phyloP scores from a whole-genome alignment of 2,797 vertebrate species.

The Cuculus canorus region DNA sequence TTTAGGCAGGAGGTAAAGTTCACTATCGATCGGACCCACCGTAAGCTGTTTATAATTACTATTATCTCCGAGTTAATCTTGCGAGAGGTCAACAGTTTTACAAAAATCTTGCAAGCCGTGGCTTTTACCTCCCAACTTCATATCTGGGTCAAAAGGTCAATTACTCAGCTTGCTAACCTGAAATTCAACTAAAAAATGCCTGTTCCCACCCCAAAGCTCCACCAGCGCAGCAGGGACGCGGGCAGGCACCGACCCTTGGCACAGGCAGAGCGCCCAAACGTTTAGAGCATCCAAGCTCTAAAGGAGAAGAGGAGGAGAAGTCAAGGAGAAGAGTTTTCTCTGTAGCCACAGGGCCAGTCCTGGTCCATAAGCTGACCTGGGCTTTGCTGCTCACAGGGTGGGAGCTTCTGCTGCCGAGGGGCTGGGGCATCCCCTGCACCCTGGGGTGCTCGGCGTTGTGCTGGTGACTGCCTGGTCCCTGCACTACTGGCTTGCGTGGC shows the following conservation, averaged over 20 bases:
- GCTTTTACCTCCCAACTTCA: conserved; percentile 27
- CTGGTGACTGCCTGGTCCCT: fast-evolving
- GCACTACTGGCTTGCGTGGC: fast-evolving
- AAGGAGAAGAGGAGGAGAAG: too few relatives aligned
- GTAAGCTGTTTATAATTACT: conserved; percentile 59
- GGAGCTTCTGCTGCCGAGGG: fast-evolving
- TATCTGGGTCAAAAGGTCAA: conserved; percentile 58
- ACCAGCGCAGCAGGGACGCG: fast-evolving
- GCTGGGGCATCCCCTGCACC: fast-evolving
- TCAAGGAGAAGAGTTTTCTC: background rate
- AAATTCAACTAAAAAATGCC: background rate
- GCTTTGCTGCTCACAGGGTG: fast-evolving
- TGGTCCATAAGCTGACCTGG: fast-evolving
- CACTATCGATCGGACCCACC: background rate
- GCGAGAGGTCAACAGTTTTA: conserved; percentile 59
- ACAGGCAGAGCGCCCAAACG: background rate
- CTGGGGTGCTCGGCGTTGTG: fast-evolving
- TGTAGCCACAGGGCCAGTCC: fast-evolving
- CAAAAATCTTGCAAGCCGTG: conserved; percentile 22
- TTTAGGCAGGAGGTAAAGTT: conserved; percentile 64
- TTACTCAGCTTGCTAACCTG: background rate
- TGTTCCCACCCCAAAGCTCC: background rate
- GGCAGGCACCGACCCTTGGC: fast-evolving
- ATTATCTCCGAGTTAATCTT: conserved; percentile 60
- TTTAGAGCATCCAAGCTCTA: background rate